A percentile compares a stretch with the other conserved stretches of the same genome.
phyloP scores from a whole-genome alignment of 2,113 vertebrate species.

The Aldabrachelys gigantea region DNA sequence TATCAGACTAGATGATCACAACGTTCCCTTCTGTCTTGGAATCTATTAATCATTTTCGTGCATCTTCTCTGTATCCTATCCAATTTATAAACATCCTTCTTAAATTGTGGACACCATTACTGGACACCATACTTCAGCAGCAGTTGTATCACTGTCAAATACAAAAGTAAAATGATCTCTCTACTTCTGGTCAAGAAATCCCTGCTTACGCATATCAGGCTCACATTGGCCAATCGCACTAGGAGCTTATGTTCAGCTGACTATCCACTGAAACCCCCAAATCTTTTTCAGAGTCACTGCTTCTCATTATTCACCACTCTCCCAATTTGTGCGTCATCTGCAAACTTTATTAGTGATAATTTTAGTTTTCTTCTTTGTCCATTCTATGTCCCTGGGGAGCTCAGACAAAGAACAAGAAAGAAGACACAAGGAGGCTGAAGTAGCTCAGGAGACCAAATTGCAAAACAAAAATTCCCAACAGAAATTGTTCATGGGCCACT shows the following conservation, averaged over 20 bases:
- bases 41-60: not conserved
- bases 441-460: fast-evolving
- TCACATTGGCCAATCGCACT: not conserved
- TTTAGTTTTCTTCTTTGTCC: not conserved
- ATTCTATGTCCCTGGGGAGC: not conserved
- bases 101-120: not conserved
- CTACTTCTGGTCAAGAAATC: not conserved
- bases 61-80: not conserved
- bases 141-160: not conserved
- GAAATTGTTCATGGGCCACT: not conserved
- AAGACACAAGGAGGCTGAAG: not conserved
- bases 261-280: not conserved
- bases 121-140: not conserved
- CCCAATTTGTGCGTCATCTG: not conserved
- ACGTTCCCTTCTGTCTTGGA: not conserved
- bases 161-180: not conserved
- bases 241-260: not conserved
- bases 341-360: not conserved
- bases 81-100: not conserved
- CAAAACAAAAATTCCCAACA: not conserved
- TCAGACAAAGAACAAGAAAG: not conserved
- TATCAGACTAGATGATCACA: not conserved
- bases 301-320: not conserved
- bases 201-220: not conserved
- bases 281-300: not conserved